Evolutionary conservation across 2,888 invertebrate genomes (phyloP).

Genomic region (Drosophila vallismaia): DNA sequence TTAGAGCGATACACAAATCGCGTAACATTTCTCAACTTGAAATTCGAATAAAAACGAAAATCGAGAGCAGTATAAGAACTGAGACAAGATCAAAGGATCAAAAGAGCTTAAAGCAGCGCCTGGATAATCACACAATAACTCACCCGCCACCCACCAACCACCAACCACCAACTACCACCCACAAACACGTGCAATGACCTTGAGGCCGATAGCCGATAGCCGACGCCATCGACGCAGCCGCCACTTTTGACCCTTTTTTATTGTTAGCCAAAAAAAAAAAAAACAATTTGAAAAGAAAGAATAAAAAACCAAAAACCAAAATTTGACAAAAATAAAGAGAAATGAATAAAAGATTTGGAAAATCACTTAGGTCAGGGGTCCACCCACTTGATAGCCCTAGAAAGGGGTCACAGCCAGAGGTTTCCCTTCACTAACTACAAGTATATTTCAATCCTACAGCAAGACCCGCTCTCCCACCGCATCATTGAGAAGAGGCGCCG

Average conservation of each 20-base stretch:
- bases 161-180: conserved; percentile 40
- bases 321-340: conserved; percentile 33
- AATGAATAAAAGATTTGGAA: conserved; percentile 21
- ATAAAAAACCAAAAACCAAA: conserved; percentile 24
- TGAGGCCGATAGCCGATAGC: conserved; percentile 38
- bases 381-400: conserved; percentile 7
- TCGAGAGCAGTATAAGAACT: conserved; percentile 11
- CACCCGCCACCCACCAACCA: conserved; percentile 42
- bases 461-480: conserved; percentile 99
- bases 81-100: conserved; percentile 71
- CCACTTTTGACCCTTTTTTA: conserved; percentile 74
- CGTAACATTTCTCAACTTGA: conserved; percentile 49
- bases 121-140: conserved; percentile 43
- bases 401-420: neutral
- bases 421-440: conserved; percentile 7
- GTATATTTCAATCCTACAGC: conserved; percentile 83
- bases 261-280: conserved; percentile 48
- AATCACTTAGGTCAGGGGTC: conserved; percentile 55
- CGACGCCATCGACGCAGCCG: conserved; percentile 46
- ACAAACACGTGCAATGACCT: conserved; percentile 41
- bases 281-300: conserved; percentile 12
- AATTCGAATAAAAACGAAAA: conserved; percentile 17
- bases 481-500: conserved; percentile 97
- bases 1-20: conserved; percentile 56
- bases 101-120: conserved; percentile 58